Evolutionary conservation across 2,888 invertebrate species (phyloP), one percentile per base, ranked within the genome.

Genomic region (Epistrophe grossulariae): DNA sequence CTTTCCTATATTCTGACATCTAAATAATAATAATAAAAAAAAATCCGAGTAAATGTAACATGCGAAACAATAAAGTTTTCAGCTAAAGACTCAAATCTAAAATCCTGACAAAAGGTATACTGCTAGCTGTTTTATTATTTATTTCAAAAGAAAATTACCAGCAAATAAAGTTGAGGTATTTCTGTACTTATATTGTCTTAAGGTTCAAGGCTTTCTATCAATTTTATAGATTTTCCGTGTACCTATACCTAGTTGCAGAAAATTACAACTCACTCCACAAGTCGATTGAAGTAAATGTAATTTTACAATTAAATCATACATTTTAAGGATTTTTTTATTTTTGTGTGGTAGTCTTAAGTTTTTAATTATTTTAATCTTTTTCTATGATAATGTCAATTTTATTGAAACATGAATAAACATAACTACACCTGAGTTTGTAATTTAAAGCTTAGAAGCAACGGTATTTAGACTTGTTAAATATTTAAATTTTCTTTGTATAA

Each of bases 61-160:
- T 31, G 48, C 45, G 45, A 68, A 66, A 68, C 48, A 57, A 72
- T 55, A 79, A 62, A n/a, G 24, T 48, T 28, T 38, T 64, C 79
- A 57, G 31, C 68, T 80, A 50, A 57, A 17, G 38, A 40, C 43
- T 71, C 64, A 55, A 82, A 43, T 68, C 73, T 31, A 40, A 31
- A 28, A 48, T 66, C 55, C 55, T 38, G 28, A 15, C 15, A 17
- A 50, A 38, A 11, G n/a, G 13, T 2, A 24, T 24, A 40, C 1
- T n/a, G 55, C 55, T 28, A 50, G 35, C 62, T 38, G 3, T 48
- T 74, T 15, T n/a, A 76, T 76, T 74, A 79, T 76, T 74, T 50
- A 79, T 68, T 71, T 35, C 57, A 24, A 31, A 2, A 13, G 52
- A n/a, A 62, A 78, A 73, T 68, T 73, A 62, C 55, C 17, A 11